Evolutionary conservation across 1,140 invertebrate species (phyloP).

Genomic region (Diorhabda sublineata): DNA sequence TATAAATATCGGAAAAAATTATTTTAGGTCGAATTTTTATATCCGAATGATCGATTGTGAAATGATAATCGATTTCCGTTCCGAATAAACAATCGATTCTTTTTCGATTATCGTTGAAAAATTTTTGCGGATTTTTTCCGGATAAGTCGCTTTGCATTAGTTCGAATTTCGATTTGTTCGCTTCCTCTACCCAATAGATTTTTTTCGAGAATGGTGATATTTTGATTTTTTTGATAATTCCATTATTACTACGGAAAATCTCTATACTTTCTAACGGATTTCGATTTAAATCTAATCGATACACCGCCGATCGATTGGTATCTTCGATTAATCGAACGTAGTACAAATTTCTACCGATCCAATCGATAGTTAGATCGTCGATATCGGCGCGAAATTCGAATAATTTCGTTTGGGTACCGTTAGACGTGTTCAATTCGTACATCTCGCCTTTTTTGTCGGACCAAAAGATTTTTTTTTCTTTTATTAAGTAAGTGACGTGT

Average conservation of each 20-base stretch:
- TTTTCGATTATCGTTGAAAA: slow-evolving; percentile 54
- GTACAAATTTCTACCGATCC: slow-evolving; percentile 78
- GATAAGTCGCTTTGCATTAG: slow-evolving; percentile 61
- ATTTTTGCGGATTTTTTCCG: slow-evolving; percentile 54
- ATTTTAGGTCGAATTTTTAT: slow-evolving; percentile 53
- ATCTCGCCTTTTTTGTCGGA: slow-evolving; percentile 76
- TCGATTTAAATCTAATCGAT: slow-evolving; percentile 56
- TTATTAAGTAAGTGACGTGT: slow-evolving; percentile 59
- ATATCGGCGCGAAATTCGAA: slow-evolving; percentile 63
- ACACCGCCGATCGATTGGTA: slow-evolving; percentile 50
- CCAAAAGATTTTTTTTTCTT: slow-evolving; percentile 76
- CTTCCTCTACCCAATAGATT: slow-evolving; percentile 68
- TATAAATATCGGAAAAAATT: slow-evolving; percentile 60
- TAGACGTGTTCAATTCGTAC: slow-evolving; percentile 58
- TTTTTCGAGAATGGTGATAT: slow-evolving; percentile 68
- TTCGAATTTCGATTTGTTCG: slow-evolving; percentile 50
- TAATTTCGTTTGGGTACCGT: slow-evolving; percentile 57
- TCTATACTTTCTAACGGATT: slow-evolving; percentile 48
- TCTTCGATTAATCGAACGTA: slow-evolving; percentile 63
- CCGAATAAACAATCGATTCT: slow-evolving; percentile 57
- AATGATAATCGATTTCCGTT: slow-evolving; percentile 56
- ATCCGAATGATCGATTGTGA: slow-evolving; percentile 64
- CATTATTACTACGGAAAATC: slow-evolving; percentile 49
- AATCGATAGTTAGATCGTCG: slow-evolving; percentile 72
- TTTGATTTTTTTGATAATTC: slow-evolving; percentile 59